Evolutionary conservation across 2,797 vertebrate species (phyloP).

Genomic region (Pangasius sanitwongsei): DNA sequence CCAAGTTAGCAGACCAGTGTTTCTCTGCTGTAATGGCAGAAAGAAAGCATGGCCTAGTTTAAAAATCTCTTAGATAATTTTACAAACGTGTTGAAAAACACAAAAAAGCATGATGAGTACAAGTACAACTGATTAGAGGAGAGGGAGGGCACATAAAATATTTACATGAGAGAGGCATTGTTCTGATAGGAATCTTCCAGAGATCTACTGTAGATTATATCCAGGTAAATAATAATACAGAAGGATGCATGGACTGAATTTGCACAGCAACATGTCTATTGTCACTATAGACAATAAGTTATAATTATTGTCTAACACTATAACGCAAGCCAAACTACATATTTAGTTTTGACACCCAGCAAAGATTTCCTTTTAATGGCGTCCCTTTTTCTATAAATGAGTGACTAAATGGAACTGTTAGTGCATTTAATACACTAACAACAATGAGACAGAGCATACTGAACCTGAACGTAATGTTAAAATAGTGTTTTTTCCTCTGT

Average conservation of each 20-base stretch:
- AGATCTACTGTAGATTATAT: background rate
- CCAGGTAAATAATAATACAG: background rate
- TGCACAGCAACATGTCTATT: background rate
- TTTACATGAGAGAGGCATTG: background rate
- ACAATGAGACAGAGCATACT: background rate
- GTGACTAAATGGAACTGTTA: background rate
- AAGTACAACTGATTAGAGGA: background rate
- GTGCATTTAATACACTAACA: background rate
- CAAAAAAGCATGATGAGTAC: background rate
- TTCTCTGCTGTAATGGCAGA: background rate
- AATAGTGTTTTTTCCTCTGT: background rate
- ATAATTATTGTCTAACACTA: no score
- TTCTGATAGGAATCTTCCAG: background rate
- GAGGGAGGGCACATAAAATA: background rate
- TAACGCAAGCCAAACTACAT: background rate
- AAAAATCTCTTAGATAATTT: slow-evolving; percentile 6
- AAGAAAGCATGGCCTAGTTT: background rate
- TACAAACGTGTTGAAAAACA: background rate
- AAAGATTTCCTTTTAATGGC: background rate
- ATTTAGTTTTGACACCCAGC: background rate
- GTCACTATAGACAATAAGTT: no score
- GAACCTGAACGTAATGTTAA: background rate
- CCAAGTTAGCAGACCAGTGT: background rate
- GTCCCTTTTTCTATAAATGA: background rate
- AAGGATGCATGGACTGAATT: background rate